Percentiles rank a stretch among this genome's conserved stretches.
Evolutionary conservation across 2,888 invertebrate genomes (phyloP).

Genomic region (Rhimphoctona megacephalus): DNA sequence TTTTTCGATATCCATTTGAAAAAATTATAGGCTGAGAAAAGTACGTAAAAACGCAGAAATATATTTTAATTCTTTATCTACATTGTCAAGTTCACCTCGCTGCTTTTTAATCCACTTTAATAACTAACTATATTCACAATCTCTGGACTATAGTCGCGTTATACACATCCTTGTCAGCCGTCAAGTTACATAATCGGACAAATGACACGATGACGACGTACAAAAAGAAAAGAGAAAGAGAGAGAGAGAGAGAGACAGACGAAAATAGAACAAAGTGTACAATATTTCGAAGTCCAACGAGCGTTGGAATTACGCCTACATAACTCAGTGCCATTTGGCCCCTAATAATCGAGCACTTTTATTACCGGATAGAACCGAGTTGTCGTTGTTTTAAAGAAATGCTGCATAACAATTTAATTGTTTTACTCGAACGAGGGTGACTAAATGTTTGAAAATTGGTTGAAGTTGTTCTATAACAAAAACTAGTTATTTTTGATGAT

Average conservation of each 20-base stretch:
- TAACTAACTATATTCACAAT: slow-evolving; percentile 4
- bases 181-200: slow-evolving; percentile 52
- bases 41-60: slow-evolving; percentile 16
- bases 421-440: not conserved
- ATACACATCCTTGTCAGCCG: slow-evolving; percentile 11
- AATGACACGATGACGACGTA: slow-evolving; percentile 25
- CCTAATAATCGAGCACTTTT: slow-evolving; percentile 15
- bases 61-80: slow-evolving; percentile 49
- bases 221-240: slow-evolving; percentile 12
- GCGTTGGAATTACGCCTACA: slow-evolving; percentile 27
- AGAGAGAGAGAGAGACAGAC: not conserved
- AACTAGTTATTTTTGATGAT: not conserved
- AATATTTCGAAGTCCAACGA: slow-evolving; percentile 45
- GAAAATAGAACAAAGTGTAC: slow-evolving; percentile 39
- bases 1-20: not conserved
- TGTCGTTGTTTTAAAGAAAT: not conserved
- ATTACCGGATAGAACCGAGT: not conserved
- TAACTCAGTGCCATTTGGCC: slow-evolving; percentile 28
- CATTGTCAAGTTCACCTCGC: slow-evolving; percentile 64
- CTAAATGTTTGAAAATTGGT: not conserved
- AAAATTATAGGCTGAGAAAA: not conserved
- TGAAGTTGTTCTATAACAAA: not conserved
- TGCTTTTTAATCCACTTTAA: slow-evolving; percentile 37
- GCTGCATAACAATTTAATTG: not conserved
- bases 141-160: not conserved